A percentile compares a stretch with the other conserved stretches of the same genome.
These are phyloP conservation scores for Zaprionus capensis DNA, from an alignment of 1,140 invertebrate species.

Conservation along the genomic window DNA sequence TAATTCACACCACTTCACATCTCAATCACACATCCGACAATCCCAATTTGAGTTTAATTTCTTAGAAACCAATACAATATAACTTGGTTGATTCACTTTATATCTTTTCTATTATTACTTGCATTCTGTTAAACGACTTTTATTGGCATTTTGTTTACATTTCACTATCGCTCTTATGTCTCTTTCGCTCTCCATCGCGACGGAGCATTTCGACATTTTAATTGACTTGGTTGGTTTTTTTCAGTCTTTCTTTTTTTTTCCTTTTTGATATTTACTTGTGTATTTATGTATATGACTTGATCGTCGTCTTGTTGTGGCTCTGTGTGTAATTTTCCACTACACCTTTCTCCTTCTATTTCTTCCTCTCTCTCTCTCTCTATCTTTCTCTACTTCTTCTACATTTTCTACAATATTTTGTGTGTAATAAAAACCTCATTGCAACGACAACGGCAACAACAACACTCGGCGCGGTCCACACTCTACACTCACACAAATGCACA, in stretches of 20 bases:
- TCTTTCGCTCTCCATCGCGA: constrained; percentile 9
- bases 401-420: constrained; percentile 56
- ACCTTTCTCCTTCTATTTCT: constrained; percentile 62
- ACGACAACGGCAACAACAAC: constrained; percentile 45
- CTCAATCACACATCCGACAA: constrained; percentile 37
- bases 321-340: constrained; percentile 76
- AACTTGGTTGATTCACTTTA: constrained; percentile 7
- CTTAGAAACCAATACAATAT: constrained; percentile 11
- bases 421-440: constrained; percentile 51
- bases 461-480: constrained; percentile 27
- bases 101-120: constrained; percentile 61
- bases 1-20: constrained; percentile 43
- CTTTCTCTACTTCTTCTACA: constrained; percentile 12
- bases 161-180: constrained; percentile 48
- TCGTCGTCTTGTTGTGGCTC: constrained; percentile 49
- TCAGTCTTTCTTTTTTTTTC: constrained; percentile 32
- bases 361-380: constrained; percentile 41
- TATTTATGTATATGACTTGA: constrained; percentile 58
- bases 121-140: constrained; percentile 59
- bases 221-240: constrained; percentile 24
- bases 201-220: constrained; percentile 23
- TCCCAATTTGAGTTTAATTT: constrained; percentile 36
- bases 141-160: constrained; percentile 64
- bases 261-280: not conserved
- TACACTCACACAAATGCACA: constrained; percentile 6